Conservation (phyloP, 1,140 invertebrate species). For the Orchesella cincta region DNA sequence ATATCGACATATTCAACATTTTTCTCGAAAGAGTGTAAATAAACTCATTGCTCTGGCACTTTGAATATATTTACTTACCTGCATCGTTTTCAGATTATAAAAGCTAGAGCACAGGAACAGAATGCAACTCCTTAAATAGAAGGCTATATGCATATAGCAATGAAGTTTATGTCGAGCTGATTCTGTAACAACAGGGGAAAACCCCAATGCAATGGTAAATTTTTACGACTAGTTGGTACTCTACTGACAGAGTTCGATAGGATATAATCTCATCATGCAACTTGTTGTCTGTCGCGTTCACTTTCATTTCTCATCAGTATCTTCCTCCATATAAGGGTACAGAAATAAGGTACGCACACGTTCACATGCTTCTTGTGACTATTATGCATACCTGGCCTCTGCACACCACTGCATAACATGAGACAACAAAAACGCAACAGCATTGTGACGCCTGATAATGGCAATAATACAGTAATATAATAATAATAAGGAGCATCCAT, state of each 20-base stretch:
- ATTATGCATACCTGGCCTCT: too few relatives aligned
- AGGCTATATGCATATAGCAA: too few relatives aligned
- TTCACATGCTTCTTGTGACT: too few relatives aligned
- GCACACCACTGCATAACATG: too few relatives aligned
- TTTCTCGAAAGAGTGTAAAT: not conserved
- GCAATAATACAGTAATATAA: conserved; percentile 19
- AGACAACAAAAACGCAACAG: too few relatives aligned
- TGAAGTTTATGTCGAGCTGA: too few relatives aligned
- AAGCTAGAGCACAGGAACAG: too few relatives aligned
- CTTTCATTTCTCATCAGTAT: conserved; percentile 15
- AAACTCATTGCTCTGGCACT: not conserved
- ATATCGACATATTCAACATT: too few relatives aligned
- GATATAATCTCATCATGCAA: not conserved
- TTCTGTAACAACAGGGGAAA: too few relatives aligned
- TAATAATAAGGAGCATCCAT: not conserved
- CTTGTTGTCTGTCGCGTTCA: conserved; percentile 13
- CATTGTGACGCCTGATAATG: conserved; percentile 2
- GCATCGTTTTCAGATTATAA: too few relatives aligned
- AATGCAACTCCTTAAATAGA: too few relatives aligned
- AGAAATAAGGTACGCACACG: not conserved
- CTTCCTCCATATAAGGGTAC: conserved; percentile 19
- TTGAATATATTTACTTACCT: too few relatives aligned
- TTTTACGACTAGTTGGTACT: not conserved
- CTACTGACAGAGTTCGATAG: not conserved
- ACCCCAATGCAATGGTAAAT: conserved; percentile 15